These are phyloP conservation scores for Synergus umbraculus DNA, from an alignment of 2,888 invertebrate genomes.

Conservation along the genomic window DNA sequence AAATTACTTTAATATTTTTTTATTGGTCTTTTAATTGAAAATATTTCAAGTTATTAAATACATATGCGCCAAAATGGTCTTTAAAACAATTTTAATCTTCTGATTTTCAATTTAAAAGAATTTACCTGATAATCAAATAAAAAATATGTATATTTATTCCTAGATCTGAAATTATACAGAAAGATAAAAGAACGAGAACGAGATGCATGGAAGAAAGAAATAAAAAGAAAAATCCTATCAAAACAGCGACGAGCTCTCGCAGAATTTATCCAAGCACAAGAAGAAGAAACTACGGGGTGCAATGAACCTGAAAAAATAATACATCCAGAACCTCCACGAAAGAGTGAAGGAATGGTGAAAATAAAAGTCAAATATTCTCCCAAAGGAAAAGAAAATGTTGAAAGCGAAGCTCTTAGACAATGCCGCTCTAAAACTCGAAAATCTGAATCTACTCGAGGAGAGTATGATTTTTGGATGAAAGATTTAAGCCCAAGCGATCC, in stretches of 20 bases:
- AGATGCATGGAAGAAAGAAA: conserved; percentile 72
- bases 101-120: neutral
- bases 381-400: conserved; percentile 56
- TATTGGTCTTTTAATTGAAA: neutral
- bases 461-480: conserved; percentile 38
- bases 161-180: conserved; percentile 82
- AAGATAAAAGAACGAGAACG: conserved; percentile 81
- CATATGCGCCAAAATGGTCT: neutral
- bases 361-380: conserved; percentile 62
- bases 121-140: conserved; percentile 2
- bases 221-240: conserved; percentile 63
- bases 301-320: neutral
- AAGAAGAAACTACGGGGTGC: neutral
- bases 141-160: neutral
- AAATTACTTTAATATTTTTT: neutral
- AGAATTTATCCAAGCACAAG: conserved; percentile 57
- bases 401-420: conserved; percentile 41
- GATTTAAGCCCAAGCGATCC: conserved; percentile 6
- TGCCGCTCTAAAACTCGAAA: conserved; percentile 22
- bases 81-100: neutral
- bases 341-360: conserved; percentile 62
- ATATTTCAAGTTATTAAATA: neutral
- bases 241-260: conserved; percentile 62
- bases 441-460: neutral
- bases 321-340: conserved; percentile 41